phyloP scores from a whole-genome alignment of 2,113 vertebrate genomes.

The Spermophilus dauricus region DNA sequence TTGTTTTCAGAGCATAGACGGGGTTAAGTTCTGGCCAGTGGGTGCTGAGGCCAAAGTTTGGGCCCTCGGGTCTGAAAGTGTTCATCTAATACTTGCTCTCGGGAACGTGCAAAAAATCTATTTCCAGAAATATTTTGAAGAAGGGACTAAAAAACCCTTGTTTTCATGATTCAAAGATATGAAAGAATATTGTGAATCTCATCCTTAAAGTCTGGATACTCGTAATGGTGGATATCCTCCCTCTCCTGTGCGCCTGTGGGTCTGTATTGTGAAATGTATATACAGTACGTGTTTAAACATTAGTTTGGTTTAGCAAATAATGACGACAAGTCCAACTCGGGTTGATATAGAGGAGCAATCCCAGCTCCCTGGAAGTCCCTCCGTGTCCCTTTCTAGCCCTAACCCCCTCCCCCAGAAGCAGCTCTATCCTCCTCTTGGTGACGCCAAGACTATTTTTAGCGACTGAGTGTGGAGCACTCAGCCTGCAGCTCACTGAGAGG shows the following conservation, averaged over 20 bases:
- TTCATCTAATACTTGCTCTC: neutral
- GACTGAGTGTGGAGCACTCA: neutral
- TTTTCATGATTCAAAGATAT: neutral
- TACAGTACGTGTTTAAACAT: too few relatives aligned
- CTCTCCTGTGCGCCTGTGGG: neutral
- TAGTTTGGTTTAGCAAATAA: neutral
- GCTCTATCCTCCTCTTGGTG: neutral
- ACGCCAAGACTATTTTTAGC: neutral
- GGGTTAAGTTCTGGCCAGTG: neutral
- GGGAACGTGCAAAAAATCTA: neutral
- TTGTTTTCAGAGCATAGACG: neutral
- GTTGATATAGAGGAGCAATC: neutral
- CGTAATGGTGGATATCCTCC: neutral
- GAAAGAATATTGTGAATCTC: neutral
- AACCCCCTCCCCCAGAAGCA: neutral
- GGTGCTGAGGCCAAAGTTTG: neutral
- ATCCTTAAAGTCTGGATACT: neutral
- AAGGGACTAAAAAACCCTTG: neutral
- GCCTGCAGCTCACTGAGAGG: neutral
- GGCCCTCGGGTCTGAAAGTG: neutral
- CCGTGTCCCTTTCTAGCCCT: neutral
- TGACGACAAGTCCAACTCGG: rapidly evolving
- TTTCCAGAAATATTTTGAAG: neutral
- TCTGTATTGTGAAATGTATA: rapidly evolving
- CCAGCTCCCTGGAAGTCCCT: neutral